phyloP scores from a whole-genome alignment of 2,797 vertebrate species.

The Coregonus ussuriensis region DNA sequence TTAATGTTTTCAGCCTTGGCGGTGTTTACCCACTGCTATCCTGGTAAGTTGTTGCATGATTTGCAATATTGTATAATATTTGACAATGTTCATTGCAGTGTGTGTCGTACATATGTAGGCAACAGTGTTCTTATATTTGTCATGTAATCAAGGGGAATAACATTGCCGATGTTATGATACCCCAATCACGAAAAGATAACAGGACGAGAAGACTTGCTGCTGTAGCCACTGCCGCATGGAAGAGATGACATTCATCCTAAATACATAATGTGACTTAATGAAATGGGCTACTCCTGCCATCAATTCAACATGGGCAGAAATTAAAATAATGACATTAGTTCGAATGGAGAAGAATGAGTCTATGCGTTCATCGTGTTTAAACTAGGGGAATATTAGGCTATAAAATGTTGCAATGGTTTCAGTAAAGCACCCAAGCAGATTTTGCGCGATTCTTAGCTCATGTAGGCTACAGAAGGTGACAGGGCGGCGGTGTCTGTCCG shows the following conservation, averaged over 20 bases:
- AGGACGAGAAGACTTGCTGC: not conserved
- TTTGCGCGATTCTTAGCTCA: not conserved
- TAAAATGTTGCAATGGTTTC: not conserved
- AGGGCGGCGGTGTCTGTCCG: constrained; percentile 42
- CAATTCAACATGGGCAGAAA: not conserved
- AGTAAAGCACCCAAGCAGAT: not conserved
- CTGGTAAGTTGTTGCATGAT: constrained; percentile 79
- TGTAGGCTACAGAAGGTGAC: not conserved
- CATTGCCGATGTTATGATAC: not conserved
- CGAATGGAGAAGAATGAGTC: not conserved
- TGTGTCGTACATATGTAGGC: not conserved
- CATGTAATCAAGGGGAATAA: not conserved
- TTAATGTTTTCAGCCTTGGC: constrained; percentile 88
- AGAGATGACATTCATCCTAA: not conserved
- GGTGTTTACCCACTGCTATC: constrained; percentile 88
- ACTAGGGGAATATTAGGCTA: not conserved
- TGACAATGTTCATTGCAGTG: not conserved
- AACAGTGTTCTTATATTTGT: not conserved
- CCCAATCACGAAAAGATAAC: constrained; percentile 1
- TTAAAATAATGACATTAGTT: not conserved
- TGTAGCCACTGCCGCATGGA: not conserved
- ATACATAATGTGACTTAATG: not conserved
- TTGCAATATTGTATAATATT: not conserved
- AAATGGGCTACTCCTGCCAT: not conserved
- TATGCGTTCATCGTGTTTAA: not conserved